phyloP scores from a whole-genome alignment of 2,797 vertebrate species.

The Spea hammondii region DNA sequence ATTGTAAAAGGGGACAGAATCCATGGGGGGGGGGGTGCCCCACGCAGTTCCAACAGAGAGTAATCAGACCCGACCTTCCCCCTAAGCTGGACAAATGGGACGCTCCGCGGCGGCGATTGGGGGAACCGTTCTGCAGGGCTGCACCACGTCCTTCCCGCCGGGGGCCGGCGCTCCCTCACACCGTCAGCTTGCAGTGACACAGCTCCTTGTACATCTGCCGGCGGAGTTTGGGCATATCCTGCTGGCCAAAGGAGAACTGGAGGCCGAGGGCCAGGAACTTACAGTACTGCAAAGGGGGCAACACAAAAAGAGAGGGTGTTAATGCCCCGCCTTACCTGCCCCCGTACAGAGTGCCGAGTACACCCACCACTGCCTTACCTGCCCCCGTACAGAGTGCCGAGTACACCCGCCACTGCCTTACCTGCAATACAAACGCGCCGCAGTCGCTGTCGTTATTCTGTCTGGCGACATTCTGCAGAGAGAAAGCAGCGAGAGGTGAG shows the following conservation, averaged over 20 bases:
- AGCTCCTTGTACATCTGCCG: conserved; percentile 97
- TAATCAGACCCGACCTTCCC: background rate
- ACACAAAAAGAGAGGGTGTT: background rate
- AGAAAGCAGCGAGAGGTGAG: background rate
- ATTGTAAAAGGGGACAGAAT: background rate
- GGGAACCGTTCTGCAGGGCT: background rate
- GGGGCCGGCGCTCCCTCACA: background rate
- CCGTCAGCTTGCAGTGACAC: conserved; percentile 86
- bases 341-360: too few species aligned
- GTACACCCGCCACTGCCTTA: conserved; percentile 57
- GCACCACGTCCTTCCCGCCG: background rate
- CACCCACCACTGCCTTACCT: too few species aligned
- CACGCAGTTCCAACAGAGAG: background rate
- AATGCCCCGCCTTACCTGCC: conserved; percentile 61
- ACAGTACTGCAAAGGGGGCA: conserved; percentile 76
- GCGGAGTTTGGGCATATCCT: conserved; percentile 91
- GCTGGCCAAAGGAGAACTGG: conserved; percentile 86
- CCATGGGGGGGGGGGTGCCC: background rate
- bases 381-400: too few species aligned
- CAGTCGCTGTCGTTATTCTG: conserved; percentile 95
- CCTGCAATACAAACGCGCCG: conserved; percentile 90
- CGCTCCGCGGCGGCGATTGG: background rate
- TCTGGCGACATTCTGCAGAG: conserved; percentile 83
- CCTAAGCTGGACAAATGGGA: background rate
- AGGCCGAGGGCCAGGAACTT: conserved; percentile 88